Evolutionary conservation across 1,140 invertebrate species (phyloP).

Genomic region (Apis laboriosa): DNA sequence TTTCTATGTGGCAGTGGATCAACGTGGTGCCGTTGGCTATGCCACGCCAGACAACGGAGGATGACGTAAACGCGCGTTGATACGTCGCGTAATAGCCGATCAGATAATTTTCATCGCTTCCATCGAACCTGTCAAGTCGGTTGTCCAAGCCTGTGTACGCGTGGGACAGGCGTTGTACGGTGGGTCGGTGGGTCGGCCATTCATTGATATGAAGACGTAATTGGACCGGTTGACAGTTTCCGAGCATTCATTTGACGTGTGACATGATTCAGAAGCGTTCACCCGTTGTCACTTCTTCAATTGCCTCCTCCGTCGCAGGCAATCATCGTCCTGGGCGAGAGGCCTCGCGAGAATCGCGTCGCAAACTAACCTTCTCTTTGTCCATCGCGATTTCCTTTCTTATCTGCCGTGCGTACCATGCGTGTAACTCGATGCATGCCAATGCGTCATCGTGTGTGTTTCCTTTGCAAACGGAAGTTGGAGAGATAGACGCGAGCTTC

Average conservation of each 20-base stretch:
- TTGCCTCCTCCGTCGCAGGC: slow-evolving; percentile 73
- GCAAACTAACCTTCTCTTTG: slow-evolving; percentile 38
- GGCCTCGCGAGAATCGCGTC: slow-evolving; percentile 63
- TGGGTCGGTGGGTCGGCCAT: slow-evolving; percentile 64
- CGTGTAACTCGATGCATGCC: slow-evolving; percentile 18
- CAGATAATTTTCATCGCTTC: slow-evolving; percentile 63
- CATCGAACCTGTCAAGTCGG: slow-evolving; percentile 65
- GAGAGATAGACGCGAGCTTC: slow-evolving; percentile 7
- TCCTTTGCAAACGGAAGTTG: slow-evolving; percentile 25
- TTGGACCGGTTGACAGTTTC: slow-evolving; percentile 77
- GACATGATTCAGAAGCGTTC: slow-evolving; percentile 80
- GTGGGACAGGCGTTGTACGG: slow-evolving; percentile 65
- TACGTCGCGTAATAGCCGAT: slow-evolving; percentile 43
- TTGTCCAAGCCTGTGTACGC: slow-evolving; percentile 59
- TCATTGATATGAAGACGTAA: slow-evolving; percentile 76
- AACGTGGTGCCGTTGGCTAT: background rate
- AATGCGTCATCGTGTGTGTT: background rate
- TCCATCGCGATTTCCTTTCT: slow-evolving; percentile 42
- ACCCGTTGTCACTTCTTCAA: slow-evolving; percentile 80
- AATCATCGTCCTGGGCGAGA: slow-evolving; percentile 69
- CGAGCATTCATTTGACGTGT: slow-evolving; percentile 79
- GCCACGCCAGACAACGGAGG: background rate
- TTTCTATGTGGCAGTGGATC: slow-evolving; percentile 35
- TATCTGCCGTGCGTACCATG: slow-evolving; percentile 29
- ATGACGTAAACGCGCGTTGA: slow-evolving; percentile 42